A percentile compares a stretch with the other conserved stretches of the same genome.
These are phyloP conservation scores for Phoenicopterus ruber DNA, from an alignment of 2,113 vertebrate genomes.

Conservation along the genomic window DNA sequence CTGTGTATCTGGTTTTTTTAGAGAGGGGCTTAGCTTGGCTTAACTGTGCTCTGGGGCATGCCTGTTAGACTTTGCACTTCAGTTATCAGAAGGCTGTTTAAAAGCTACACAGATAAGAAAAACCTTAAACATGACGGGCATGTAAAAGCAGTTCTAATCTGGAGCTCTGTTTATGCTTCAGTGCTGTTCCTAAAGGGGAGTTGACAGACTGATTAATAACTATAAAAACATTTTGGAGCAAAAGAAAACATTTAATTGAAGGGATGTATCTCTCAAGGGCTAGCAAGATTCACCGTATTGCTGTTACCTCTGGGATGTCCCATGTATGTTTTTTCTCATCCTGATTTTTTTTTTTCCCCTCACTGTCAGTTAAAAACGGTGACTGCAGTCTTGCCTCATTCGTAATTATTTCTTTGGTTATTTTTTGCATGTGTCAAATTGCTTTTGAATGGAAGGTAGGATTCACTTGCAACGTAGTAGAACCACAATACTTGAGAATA, in stretches of 20 bases:
- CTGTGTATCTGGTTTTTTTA: neutral
- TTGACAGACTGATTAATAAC: neutral
- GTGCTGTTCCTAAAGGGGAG: neutral
- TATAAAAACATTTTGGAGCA: neutral
- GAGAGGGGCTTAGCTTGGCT: neutral
- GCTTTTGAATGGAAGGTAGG: neutral
- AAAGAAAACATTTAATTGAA: neutral
- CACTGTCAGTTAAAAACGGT: neutral
- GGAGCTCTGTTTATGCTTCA: neutral
- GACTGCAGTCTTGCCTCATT: neutral
- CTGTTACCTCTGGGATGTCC: neutral
- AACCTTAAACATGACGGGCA: neutral
- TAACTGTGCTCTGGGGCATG: neutral
- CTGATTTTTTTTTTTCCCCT: neutral
- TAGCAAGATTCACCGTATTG: neutral
- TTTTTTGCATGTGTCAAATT: neutral
- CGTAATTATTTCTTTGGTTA: neutral
- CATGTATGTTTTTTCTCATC: neutral
- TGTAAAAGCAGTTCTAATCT: neutral
- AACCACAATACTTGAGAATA: neutral
- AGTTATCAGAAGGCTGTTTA: neutral
- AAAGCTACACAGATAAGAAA: neutral
- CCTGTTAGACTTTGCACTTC: neutral
- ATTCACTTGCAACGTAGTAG: neutral
- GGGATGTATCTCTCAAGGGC: neutral